Evolutionary conservation across 2,113 vertebrate species (phyloP), one percentile per base, ranked within the genome.

Genomic region (Oophaga pumilio): DNA sequence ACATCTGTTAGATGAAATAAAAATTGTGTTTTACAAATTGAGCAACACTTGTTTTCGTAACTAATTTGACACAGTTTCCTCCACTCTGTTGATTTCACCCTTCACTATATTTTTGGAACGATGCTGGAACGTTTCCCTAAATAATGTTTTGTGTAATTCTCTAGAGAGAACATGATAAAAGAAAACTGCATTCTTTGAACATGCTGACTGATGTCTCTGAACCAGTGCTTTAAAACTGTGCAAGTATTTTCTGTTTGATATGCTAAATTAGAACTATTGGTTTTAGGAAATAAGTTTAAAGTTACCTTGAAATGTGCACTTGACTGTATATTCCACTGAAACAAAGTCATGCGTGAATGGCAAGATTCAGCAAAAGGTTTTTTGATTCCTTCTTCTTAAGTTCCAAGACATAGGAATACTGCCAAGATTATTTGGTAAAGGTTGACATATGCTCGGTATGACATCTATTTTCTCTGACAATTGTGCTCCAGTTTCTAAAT

Each of bases 131-230:
- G 12, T 14, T 91, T 90, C 64, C 74, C 15, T 81, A 83, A 82
- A 88, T 28, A 90, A 89, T 90, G 82, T 83, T 89, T 66, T 12
- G 33, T 43, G 43, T 69, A 43, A 56, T 80, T 87, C 62, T 85
- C 64, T 28, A 22, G 8, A 77, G 79, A 82, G 80, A 52, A 22
- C 60, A 26, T 20, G 74, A 90, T 53, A 90, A 92, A 79, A 79
- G 53, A 89, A 1, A 88, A 81, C 22, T 66, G 57, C 79, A 76
- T 71, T 89, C 87, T 92, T 90, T 90, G 84, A 93, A 91, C 90
- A 28, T 33, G 7, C 85, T 89, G 66, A 82, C 33, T 84, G 89
- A 90, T 60, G 87, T 14, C 26, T 90, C 87, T 84, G 12, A 50
- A 78, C 53, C 85, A 1, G 9, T 0, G 2, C 69, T 93, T 91